Base-by-base conservation (phyloP, 2,888 invertebrate genomes). In the Nycteola revayana region DNA sequence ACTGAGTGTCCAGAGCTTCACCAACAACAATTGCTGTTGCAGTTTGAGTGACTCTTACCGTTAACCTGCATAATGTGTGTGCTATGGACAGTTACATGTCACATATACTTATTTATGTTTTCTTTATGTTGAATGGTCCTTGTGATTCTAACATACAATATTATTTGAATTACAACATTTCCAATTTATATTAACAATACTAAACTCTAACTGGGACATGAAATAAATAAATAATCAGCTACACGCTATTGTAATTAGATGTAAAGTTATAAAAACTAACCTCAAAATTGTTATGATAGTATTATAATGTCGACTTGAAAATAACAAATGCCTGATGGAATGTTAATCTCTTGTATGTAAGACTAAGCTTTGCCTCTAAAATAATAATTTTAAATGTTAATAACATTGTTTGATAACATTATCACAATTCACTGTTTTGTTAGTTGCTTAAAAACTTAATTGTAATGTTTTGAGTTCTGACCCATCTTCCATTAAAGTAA, bases 51-150 rank as follows among this genome's bases (percentile, higher is more conserved):
- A 69, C 60, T 61, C 66, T 74, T 72, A 71, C 69, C 63, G 69
- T 79, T 86, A 86, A 86, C 84, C 73, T 80, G 80, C 81, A 80
- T 85, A 82, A 81, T 84, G 86, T 86, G 85, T 87, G 85, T 82
- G 85, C 82, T 56, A 75, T 75, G 82, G 84, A 82, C 78, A 80
- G 63, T 75, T 69, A 64, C 54, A 32, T 48, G 53, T 60, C 66
- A 63, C 62, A n/a, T n/a, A n/a, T 54, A 63, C 18, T 21, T 56
- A 63, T 69, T 75, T 73, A 73, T 72, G 70, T 81, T 75, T 80
- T 75, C 57, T 76, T 62, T 66, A 78, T 84, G 77, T 82, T 84
- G 83, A 84, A 88, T 88, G 87, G 88, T 88, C 88, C 88, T 88
- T 86, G 88, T 88, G 75, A 80, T 87, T 88, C 86, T 88, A 88